Conservation (phyloP, 2,888 invertebrate genomes). For the Cylloceria caligata region DNA sequence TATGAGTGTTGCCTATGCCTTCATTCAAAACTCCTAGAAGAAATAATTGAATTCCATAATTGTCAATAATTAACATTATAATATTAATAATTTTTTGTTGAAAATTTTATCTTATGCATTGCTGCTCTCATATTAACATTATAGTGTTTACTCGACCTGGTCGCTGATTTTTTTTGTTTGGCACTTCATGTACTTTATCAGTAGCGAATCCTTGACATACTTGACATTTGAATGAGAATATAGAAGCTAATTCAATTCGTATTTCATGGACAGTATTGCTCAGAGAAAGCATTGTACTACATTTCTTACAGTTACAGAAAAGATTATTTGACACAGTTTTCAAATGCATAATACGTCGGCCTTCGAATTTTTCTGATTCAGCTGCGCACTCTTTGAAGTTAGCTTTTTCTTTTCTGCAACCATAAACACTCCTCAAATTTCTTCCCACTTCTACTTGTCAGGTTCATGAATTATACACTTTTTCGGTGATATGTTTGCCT, state of each 20-base stretch:
- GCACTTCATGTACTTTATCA: conserved; percentile 33
- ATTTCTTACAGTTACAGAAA: conserved; percentile 50
- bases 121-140: conserved; percentile 37
- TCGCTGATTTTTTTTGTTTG: conserved; percentile 1
- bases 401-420: conserved; percentile 4
- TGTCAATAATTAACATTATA: conserved; percentile 16
- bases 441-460: conserved; percentile 25
- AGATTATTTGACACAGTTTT: conserved; percentile 44
- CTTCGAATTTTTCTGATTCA: conserved; percentile 16
- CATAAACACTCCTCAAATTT: conserved; percentile 39
- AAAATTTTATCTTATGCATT: conserved; percentile 33
- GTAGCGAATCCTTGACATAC: conserved; percentile 32
- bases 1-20: too few species aligned
- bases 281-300: conserved; percentile 29
- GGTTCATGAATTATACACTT: conserved; percentile 35
- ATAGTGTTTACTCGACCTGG: conserved; percentile 21
- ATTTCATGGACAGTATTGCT: conserved; percentile 41
- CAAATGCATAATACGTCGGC: conserved; percentile 42
- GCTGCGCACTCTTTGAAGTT: conserved; percentile 22
- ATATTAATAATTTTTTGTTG: conserved; percentile 11
- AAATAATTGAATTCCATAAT: conserved; percentile 23
- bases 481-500: conserved; percentile 50
- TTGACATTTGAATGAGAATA: conserved; percentile 43
- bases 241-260: conserved; percentile 46
- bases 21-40: too few species aligned